Evolutionary conservation across 2,888 invertebrate genomes (phyloP).

Genomic region (Stenurella melanura): DNA sequence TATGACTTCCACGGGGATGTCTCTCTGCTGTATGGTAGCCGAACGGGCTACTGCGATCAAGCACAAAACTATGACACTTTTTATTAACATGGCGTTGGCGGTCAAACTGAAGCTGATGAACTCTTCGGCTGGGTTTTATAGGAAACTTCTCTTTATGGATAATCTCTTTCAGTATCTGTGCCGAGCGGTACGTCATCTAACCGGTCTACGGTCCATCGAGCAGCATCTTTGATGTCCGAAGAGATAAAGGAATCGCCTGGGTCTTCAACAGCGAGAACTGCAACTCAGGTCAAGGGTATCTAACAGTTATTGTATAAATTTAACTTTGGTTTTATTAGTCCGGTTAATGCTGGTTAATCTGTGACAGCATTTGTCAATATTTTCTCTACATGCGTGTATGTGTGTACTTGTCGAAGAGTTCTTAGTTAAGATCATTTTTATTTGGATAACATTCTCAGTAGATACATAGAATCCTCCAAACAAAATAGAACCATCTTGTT

Average conservation of each 20-base stretch:
- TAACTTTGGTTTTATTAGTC: constrained; percentile 40
- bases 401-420: no score
- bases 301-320: constrained; percentile 53
- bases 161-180: constrained; percentile 40
- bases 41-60: constrained; percentile 36
- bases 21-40: constrained; percentile 57
- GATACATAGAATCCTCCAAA: no score
- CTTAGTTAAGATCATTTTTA: no score
- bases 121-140: constrained; percentile 70
- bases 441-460: no score
- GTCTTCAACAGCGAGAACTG: constrained; percentile 48
- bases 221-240: constrained; percentile 32
- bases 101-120: constrained; percentile 70
- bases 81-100: constrained; percentile 62
- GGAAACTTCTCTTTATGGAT: constrained; percentile 57
- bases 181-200: constrained; percentile 40
- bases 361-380: no score
- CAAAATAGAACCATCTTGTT: no score
- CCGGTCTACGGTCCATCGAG: constrained; percentile 47
- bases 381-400: no score
- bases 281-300: constrained; percentile 54
- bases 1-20: constrained; percentile 67
- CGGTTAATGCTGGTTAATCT: constrained; percentile 10
- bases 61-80: constrained; percentile 61
- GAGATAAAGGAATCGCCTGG: constrained; percentile 35